phyloP scores from a whole-genome alignment of 2,797 vertebrate species.

The Hipposideros larvatus region DNA sequence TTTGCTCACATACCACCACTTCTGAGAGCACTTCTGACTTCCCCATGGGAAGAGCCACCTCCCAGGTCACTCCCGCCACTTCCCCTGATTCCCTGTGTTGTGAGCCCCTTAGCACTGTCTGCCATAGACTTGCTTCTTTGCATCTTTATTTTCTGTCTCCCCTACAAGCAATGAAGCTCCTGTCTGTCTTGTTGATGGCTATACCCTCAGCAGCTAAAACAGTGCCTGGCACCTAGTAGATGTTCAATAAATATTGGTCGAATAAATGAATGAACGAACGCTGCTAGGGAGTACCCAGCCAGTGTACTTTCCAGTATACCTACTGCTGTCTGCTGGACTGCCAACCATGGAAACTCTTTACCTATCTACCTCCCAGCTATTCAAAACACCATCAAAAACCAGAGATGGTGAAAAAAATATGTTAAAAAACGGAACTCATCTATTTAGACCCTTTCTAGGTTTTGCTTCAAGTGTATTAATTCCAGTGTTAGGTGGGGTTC shows the following conservation, averaged over 20 bases:
- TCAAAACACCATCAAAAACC: background rate
- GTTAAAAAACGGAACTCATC: background rate
- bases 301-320: background rate
- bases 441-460: background rate
- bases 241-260: background rate
- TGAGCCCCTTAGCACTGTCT: background rate
- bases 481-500: background rate
- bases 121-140: background rate
- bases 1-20: background rate
- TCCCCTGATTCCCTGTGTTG: accelerated
- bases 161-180: background rate
- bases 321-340: background rate
- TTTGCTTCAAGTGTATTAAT: background rate
- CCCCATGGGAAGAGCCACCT: background rate
- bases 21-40: background rate
- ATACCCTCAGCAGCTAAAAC: background rate
- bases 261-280: background rate
- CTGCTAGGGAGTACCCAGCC: background rate
- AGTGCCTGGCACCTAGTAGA: background rate
- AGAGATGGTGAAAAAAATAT: background rate
- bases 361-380: background rate
- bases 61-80: background rate
- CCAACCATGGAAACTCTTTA: background rate
- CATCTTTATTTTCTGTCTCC: background rate
- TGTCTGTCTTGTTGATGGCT: background rate